Percentiles rank a stretch among this genome's conserved stretches.
These are phyloP conservation scores for Abrostola triplasia DNA, from an alignment of 2,888 invertebrate species.

Conservation along the genomic window DNA sequence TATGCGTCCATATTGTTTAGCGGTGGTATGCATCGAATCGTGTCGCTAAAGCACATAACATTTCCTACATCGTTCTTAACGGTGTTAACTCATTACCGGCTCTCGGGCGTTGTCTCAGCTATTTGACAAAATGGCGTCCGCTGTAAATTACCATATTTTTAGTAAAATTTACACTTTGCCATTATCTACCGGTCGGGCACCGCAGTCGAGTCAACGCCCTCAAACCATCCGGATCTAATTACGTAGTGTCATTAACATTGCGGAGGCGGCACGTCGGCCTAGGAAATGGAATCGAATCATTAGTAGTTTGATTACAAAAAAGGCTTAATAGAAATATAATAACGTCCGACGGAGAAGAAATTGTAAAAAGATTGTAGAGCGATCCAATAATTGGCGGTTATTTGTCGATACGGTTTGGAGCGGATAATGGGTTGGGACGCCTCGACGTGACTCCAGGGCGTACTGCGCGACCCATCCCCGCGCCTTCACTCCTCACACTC, in stretches of 20 bases:
- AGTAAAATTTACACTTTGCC: constrained; percentile 85
- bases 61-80: constrained; percentile 47
- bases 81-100: constrained; percentile 57
- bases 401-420: constrained; percentile 88
- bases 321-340: constrained; percentile 89
- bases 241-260: constrained; percentile 86
- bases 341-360: constrained; percentile 86
- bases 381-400: constrained; percentile 88
- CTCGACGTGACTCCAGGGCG: constrained; percentile 81
- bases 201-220: constrained; percentile 82
- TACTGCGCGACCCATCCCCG: constrained; percentile 52
- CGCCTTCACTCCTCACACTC: constrained; percentile 57
- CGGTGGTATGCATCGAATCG: constrained; percentile 30
- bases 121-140: constrained; percentile 70
- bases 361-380: constrained; percentile 89
- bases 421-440: constrained; percentile 85
- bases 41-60: constrained; percentile 32
- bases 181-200: constrained; percentile 82
- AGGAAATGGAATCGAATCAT: constrained; percentile 89
- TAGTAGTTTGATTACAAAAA: constrained; percentile 89
- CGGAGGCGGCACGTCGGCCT: constrained; percentile 87
- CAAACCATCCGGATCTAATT: constrained; percentile 88
- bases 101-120: constrained; percentile 57
- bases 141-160: constrained; percentile 84
- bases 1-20: constrained; percentile 10